Conservation (phyloP, 2,797 vertebrate genomes). For the Scarus forsteni region DNA sequence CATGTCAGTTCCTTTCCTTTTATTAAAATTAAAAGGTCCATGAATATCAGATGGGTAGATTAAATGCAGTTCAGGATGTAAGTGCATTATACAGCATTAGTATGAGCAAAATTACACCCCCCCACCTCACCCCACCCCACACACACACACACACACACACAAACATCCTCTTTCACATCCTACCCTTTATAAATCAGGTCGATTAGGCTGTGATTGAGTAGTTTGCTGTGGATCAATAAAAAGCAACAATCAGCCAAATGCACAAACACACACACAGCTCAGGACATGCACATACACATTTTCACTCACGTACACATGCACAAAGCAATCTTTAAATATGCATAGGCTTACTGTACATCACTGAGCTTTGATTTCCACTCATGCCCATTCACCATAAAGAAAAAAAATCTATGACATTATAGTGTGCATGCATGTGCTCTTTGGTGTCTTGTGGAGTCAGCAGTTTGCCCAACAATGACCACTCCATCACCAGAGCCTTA, state of each 20-base stretch:
- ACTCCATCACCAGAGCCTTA: constrained; percentile 46
- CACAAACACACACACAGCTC: constrained; percentile 31
- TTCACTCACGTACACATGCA: constrained; percentile 8
- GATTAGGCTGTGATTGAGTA: constrained; percentile 72
- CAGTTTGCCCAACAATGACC: constrained; percentile 38
- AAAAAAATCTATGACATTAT: constrained; percentile 59
- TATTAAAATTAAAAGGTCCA: constrained; percentile 53
- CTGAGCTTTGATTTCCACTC: constrained; percentile 71
- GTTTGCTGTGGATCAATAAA: constrained; percentile 62
- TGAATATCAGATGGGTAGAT: constrained; percentile 44
- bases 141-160: constrained; percentile 6
- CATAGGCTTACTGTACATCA: constrained; percentile 49
- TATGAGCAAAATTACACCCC: not conserved
- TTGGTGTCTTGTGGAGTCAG: constrained; percentile 54
- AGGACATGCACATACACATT: not conserved
- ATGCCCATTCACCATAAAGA: constrained; percentile 63
- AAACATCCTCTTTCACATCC: constrained; percentile 51
- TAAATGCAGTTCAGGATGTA: constrained; percentile 43
- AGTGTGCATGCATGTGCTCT: constrained; percentile 5
- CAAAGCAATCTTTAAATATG: constrained; percentile 62
- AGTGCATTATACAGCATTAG: constrained; percentile 33
- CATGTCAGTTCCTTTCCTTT: constrained; percentile 28
- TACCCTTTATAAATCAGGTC: constrained; percentile 72
- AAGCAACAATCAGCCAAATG: constrained; percentile 63
- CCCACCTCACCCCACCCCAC: no score